Evolutionary conservation across 37 sponge, comb jelly and placozoan genomes (phyloP).

Genomic region (Haliclona indistincta): DNA sequence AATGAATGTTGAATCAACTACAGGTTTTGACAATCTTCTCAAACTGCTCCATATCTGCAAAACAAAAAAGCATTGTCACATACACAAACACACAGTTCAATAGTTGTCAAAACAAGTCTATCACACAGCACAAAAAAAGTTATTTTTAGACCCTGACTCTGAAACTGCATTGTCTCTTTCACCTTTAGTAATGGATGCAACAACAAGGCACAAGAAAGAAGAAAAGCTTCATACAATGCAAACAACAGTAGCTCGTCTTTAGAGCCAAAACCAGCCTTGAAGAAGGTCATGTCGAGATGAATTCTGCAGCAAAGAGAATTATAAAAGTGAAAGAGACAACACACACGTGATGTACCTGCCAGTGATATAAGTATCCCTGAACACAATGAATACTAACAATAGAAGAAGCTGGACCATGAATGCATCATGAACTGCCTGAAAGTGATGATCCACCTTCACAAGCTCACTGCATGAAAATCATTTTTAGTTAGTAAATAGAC

Average conservation of each 20-base stretch:
- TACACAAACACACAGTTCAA: too few species aligned
- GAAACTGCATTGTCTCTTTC: too few species aligned
- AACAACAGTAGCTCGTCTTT: background rate
- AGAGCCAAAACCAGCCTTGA: background rate
- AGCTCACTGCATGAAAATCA: slow-evolving; percentile 31
- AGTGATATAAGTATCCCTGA: slow-evolving; percentile 17
- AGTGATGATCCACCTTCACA: background rate
- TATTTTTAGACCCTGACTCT: too few species aligned
- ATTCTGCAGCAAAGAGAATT: background rate
- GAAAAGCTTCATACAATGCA: background rate
- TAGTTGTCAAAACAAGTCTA: too few species aligned
- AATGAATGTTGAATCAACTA: background rate
- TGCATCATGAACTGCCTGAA: slow-evolving; percentile 41
- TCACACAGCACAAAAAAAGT: too few species aligned
- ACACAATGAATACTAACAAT: slow-evolving; percentile 6
- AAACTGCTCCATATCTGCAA: background rate
- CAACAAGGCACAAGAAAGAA: background rate
- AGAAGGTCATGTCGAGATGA: background rate
- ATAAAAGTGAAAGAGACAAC: background rate
- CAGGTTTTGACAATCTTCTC: background rate
- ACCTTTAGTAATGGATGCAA: slow-evolving; percentile 31
- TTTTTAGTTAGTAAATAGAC: too few species aligned
- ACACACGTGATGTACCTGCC: slow-evolving; percentile 15
- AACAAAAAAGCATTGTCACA: too few species aligned
- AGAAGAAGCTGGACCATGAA: slow-evolving; percentile 14